Percentiles rank a stretch among this genome's conserved stretches.
Evolutionary conservation across 1,140 invertebrate species (phyloP).

Genomic region (Drosophila ananassae): DNA sequence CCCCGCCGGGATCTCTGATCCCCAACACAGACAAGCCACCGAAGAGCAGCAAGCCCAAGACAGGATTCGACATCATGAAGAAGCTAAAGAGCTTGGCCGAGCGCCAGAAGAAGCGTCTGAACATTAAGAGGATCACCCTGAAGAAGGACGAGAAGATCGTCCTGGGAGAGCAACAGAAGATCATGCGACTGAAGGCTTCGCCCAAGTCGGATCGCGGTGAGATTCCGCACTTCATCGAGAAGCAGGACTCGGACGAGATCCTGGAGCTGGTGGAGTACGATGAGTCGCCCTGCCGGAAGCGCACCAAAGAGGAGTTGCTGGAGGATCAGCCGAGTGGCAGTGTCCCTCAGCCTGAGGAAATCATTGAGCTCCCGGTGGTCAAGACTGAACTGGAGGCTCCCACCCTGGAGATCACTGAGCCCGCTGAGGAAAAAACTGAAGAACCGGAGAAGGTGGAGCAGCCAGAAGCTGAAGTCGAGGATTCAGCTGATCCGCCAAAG

Average conservation of each 20-base stretch:
- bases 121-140: constrained; percentile 85
- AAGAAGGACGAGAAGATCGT: constrained; percentile 81
- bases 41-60: constrained; percentile 68
- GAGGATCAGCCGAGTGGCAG: constrained; percentile 51
- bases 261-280: constrained; percentile 82
- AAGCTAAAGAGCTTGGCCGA: constrained; percentile 87
- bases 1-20: constrained; percentile 61
- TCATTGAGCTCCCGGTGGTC: constrained; percentile 72
- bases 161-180: constrained; percentile 77
- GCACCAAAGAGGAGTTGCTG: constrained; percentile 57
- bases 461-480: constrained; percentile 6
- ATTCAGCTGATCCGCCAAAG: constrained; percentile 60
- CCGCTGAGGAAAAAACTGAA: constrained; percentile 65
- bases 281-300: constrained; percentile 79
- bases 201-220: constrained; percentile 79
- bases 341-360: constrained; percentile 77
- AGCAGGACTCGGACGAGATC: constrained; percentile 83
- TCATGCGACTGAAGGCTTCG: constrained; percentile 77
- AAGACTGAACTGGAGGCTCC: constrained; percentile 54
- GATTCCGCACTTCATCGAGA: constrained; percentile 81
- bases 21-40: constrained; percentile 50
- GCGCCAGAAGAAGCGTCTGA: constrained; percentile 85
- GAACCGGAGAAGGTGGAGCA: constrained; percentile 27
- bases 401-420: constrained; percentile 63
- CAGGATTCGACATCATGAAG: constrained; percentile 86